Base-by-base conservation (phyloP, 2,797 vertebrate genomes). In the Thripadectes ignobilis region DNA sequence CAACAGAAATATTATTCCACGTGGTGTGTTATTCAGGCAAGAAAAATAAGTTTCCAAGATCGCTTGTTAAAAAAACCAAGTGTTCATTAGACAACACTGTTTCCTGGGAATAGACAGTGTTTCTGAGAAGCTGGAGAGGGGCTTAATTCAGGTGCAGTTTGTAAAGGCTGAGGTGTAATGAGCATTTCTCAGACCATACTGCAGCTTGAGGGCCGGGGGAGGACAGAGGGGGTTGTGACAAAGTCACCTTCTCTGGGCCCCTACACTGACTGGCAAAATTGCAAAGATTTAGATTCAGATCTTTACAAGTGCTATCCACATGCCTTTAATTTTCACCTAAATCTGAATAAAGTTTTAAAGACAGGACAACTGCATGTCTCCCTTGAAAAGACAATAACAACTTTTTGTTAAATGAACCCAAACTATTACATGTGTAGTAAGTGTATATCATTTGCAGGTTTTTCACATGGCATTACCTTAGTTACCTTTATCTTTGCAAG, bases 171-270 rank as follows among this genome's bases (percentile, higher is more conserved):
- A 41, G 34, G 30, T 6, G 21, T 57, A 71, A 45, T 8, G 10
- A 51, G 7, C 29, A 27, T 45, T 65, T 77, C 7, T 58, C 45
- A 77, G 29, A 58, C 17, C 12, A 20, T 3, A 32, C 5, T 45
- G 20, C 5, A 5, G 10, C 20, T 12, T 27, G 29, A 77, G 41
- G 41, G n/a, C n/a, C n/a, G n/a, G 7, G 17, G 41, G 45, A 10
- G 45, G 10, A n/a, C n/a, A n/a, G 10, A 6, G 45, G 20, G 14
- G 6, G 9, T 57, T 51, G 49, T 0, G 0, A 30, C 36, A 26
- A 21, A 76, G 21, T 58, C 24, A 32, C 3, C 10, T 27, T 65
- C 34, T 32, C 45, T 65, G 29, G 10, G 14, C 12, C 13, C 46
- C 14, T 22, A 10, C 21, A 46, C 3, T 34, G 38, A 36, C 16